Percentiles rank a stretch among this genome's conserved stretches.
phyloP scores from a whole-genome alignment of 2,797 vertebrate species.

The Anisognathus igniventris region DNA sequence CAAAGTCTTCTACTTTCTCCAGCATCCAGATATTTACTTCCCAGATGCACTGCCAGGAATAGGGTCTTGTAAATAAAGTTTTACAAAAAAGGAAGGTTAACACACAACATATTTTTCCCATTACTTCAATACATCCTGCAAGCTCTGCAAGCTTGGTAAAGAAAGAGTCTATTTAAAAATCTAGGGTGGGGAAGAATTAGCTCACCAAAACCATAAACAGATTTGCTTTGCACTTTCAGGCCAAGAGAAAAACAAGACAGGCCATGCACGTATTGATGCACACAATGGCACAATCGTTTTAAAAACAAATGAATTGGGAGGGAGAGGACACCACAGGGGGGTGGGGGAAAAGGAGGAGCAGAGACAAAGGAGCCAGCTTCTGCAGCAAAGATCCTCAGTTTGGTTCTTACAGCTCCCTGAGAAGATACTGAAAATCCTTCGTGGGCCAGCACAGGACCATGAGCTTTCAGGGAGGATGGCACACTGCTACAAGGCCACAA shows the following conservation, averaged over 20 bases:
- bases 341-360: background rate
- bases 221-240: conserved; percentile 51
- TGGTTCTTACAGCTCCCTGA: background rate
- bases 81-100: conserved; percentile 28
- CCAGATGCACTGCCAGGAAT: background rate
- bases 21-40: background rate
- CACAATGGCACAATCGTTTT: conserved; percentile 16
- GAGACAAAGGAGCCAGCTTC: background rate
- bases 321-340: background rate
- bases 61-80: conserved; percentile 1
- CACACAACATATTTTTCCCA: conserved; percentile 37
- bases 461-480: background rate
- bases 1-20: background rate
- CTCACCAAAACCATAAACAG: conserved; percentile 64
- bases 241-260: conserved; percentile 56
- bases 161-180: conserved; percentile 53
- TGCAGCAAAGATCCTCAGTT: background rate
- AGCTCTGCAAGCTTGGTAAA: conserved; percentile 9
- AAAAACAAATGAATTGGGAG: conserved; percentile 34
- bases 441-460: accelerated
- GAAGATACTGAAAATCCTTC: background rate
- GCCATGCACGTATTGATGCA: background rate
- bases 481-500: background rate
- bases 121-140: conserved; percentile 45
- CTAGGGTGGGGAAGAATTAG: conserved; percentile 60